Percentiles rank a stretch among this genome's conserved stretches.
phyloP scores from a whole-genome alignment of 1,140 invertebrate genomes.

The Sarcophaga peregrina region DNA sequence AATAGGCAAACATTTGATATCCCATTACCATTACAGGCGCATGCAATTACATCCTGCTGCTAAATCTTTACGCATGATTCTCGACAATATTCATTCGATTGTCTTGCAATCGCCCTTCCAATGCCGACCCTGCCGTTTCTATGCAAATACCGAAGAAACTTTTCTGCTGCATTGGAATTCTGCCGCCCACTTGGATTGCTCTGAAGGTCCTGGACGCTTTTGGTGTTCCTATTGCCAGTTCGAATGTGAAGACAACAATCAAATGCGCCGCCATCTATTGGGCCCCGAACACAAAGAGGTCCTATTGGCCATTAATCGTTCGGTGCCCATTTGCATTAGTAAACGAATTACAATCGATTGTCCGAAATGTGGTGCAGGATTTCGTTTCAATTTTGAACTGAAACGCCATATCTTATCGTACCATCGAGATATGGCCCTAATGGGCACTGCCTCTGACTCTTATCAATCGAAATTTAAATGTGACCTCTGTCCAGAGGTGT shows the following conservation, averaged over 20 bases:
- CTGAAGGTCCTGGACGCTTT: slow-evolving; percentile 69
- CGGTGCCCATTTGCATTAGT: slow-evolving; percentile 82
- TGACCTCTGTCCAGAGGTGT: slow-evolving; percentile 69
- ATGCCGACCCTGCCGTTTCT: slow-evolving; percentile 85
- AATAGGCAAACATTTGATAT: slow-evolving; percentile 86
- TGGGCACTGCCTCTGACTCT: slow-evolving; percentile 70
- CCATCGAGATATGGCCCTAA: slow-evolving; percentile 46
- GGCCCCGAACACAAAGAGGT: slow-evolving; percentile 77
- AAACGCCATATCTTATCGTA: slow-evolving; percentile 72
- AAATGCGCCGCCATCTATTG: slow-evolving; percentile 78
- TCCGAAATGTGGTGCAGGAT: slow-evolving; percentile 72
- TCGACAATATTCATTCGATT: slow-evolving; percentile 81
- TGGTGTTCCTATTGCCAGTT: slow-evolving; percentile 83
- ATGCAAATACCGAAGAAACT: slow-evolving; percentile 79
- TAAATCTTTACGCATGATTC: slow-evolving; percentile 68
- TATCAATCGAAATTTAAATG: slow-evolving; percentile 76
- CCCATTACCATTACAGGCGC: slow-evolving; percentile 83
- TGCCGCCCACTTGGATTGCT: slow-evolving; percentile 70
- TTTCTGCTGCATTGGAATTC: slow-evolving; percentile 83
- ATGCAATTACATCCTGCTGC: slow-evolving; percentile 66
- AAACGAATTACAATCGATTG: slow-evolving; percentile 75
- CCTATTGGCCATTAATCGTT: slow-evolving; percentile 78
- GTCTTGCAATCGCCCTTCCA: slow-evolving; percentile 85
- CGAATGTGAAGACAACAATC: slow-evolving; percentile 73
- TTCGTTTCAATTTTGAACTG: slow-evolving; percentile 79